Base-by-base conservation (phyloP, 2,888 invertebrate species). In the Hermaeophaga mercurialis region DNA sequence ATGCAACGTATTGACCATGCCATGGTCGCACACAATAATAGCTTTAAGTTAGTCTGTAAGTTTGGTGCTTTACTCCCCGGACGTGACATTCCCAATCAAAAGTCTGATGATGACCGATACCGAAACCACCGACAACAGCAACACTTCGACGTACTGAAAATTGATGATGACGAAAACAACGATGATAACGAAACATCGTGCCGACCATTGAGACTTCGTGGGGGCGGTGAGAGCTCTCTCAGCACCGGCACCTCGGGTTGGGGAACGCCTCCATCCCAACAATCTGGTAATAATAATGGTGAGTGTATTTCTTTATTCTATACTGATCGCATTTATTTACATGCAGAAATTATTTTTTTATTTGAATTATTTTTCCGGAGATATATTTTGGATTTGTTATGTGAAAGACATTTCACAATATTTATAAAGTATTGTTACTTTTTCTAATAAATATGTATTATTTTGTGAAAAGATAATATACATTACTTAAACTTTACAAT, bases 141-240 rank as follows among this genome's bases (percentile, higher is more conserved):
- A 39, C 52, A 66, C 64, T 68, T 71, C 70, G 70, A 68, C 66
- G 67, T 65, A 67, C 68, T 70, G 66, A 70, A 64, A 54, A 47
- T 58, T 36, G 3, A 3, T 6, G 64, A 66, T 66, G 67, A 71
- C 70, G 66, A 70, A 61, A 64, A 66, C 57, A 58, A 63, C 58
- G 50, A 64, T 57, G 78, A 82, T 69, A 80, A 81, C 75, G 79
- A 80, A 74, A 78, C 66, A 77, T 56, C 52, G 44, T 57, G 50
- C 14, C 80, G 79, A 38, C 80, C 83, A 48, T 78, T 89, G 69
- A 82, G 88, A 63, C 82, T 91, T 59, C 80, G 84, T 61, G 91
- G 91, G 52, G 91, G 91, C 46, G 91, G 90, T 55, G 91, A 91
- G 78, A 90, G 87, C 78, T 89, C 90, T 38, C 82, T 91, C 70